Evolutionary conservation across 2,797 vertebrate species (phyloP), one percentile per base, ranked within the genome.

Genomic region (Tamandua tetradactyla): DNA sequence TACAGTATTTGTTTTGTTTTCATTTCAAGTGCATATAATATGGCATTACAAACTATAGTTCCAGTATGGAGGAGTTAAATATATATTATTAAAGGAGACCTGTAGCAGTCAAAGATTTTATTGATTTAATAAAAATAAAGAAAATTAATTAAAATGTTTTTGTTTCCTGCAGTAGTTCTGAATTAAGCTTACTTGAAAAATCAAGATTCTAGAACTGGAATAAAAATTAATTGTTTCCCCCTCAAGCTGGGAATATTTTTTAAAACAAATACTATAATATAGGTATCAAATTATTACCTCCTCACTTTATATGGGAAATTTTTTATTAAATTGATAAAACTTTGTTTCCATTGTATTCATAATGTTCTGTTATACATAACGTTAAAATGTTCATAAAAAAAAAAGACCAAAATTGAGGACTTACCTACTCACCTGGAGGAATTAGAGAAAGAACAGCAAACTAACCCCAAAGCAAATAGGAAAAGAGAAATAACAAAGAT

Each of bases 351-450:
- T 59, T 47, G 99, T 99, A 98, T 98, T 99, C 98, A 47, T 47
- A 47, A 47, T 47, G 11, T 47, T 47, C 7, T 47, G 44, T 47
- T 47, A 47, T 47, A 47, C 44, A 99, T 98, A 98, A 99, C 98
- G 99, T 99, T 99, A 99, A 99, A 99, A 98, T 97, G 98, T 98
- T 99, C 99, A 99, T 99, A 99, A 99, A 99, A 99, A 99, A 47
- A 47, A 47, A 47, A 47, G 84, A 64, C 37, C 75, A n/a, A n/a
- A n/a, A n/a, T n/a, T n/a, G n/a, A n/a, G n/a, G n/a, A n/a, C n/a
- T n/a, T n/a, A n/a, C n/a, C n/a, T n/a, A n/a, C n/a, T n/a, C n/a
- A n/a, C n/a, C n/a, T n/a, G n/a, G n/a, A n/a, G n/a, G n/a, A n/a
- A n/a, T n/a, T n/a, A n/a, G n/a, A n/a, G n/a, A n/a, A n/a, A n/a